phyloP scores from a whole-genome alignment of 2,113 vertebrate genomes.

The Felis chaus region DNA sequence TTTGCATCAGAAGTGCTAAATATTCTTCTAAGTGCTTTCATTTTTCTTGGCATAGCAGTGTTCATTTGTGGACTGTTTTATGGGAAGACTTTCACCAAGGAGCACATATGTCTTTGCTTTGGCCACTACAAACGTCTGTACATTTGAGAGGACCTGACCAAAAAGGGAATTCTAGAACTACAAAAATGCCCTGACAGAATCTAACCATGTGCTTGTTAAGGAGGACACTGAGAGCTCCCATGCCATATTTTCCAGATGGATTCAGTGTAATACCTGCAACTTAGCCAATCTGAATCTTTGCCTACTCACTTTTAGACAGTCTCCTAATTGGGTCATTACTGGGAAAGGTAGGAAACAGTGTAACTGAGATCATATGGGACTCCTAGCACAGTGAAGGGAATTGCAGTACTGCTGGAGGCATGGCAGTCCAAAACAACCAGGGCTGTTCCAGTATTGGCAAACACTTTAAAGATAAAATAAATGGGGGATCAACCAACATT shows the following conservation, averaged over 20 bases:
- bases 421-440: background rate
- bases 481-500: background rate
- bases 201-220: background rate
- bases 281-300: background rate
- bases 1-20: slow-evolving; percentile 36
- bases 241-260: background rate
- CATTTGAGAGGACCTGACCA: background rate
- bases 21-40: slow-evolving; percentile 27
- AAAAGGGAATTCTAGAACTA: background rate
- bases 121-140: background rate
- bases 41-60: slow-evolving; percentile 9
- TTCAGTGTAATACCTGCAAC: background rate
- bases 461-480: slow-evolving; percentile 56
- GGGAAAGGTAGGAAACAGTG: background rate
- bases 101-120: background rate
- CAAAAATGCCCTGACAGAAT: background rate
- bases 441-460: background rate
- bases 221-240: background rate
- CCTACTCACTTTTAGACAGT: background rate
- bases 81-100: background rate
- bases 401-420: background rate
- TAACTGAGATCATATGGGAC: background rate
- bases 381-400: background rate
- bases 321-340: background rate
- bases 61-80: background rate